A percentile compares a stretch with the other conserved stretches of the same genome.
phyloP scores from a whole-genome alignment of 2,113 vertebrate species.

The Plestiodon gilberti region DNA sequence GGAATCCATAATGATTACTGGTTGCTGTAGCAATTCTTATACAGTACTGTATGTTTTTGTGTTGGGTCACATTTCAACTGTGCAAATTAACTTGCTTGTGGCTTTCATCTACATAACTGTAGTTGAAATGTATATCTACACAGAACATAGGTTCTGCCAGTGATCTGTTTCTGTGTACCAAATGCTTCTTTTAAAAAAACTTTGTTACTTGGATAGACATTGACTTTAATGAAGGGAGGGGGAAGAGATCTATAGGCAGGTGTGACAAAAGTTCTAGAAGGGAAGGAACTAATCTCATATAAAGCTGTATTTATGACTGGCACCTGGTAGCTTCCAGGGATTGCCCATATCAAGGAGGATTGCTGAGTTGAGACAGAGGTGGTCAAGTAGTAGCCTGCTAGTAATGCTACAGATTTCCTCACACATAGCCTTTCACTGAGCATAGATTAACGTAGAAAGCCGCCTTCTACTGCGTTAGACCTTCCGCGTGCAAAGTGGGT shows the following conservation, averaged over 20 bases:
- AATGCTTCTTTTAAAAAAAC: not conserved
- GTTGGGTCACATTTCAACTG: no score
- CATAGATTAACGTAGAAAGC: no score
- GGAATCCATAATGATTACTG: no score
- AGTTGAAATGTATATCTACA: no score
- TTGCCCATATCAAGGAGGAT: not conserved
- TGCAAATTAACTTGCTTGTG: no score
- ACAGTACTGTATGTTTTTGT: no score
- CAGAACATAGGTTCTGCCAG: not conserved
- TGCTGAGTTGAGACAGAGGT: not conserved
- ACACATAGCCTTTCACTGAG: not conserved
- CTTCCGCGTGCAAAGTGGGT: no score
- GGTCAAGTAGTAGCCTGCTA: not conserved
- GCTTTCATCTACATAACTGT: no score
- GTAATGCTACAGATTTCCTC: not conserved
- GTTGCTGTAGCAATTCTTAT: no score
- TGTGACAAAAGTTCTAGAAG: not conserved
- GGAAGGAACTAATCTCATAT: not conserved
- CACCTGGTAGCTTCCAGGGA: no score
- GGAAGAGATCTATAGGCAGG: no score
- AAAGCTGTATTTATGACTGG: not conserved
- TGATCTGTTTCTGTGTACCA: not conserved
- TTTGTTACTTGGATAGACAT: not conserved
- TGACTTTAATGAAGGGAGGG: not conserved
- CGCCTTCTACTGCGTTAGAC: no score